Evolutionary conservation across 2,797 vertebrate genomes (phyloP).

Genomic region (Molossus alvarezi): DNA sequence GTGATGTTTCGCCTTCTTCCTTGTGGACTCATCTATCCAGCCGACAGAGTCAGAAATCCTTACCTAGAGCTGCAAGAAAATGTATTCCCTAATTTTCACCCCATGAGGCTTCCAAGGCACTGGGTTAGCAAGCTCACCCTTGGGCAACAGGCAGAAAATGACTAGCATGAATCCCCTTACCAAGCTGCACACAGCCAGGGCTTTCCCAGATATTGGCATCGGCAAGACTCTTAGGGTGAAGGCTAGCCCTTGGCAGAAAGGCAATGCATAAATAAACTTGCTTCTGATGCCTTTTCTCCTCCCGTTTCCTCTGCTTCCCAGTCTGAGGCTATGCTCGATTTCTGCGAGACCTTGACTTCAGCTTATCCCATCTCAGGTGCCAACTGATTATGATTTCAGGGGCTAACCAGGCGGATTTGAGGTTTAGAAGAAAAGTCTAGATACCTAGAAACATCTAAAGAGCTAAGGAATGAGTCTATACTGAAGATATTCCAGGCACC

Average conservation of each 20-base stretch:
- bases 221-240: neutral
- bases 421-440: conserved; percentile 12
- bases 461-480: neutral
- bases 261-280: neutral
- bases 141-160: neutral
- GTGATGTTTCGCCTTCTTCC: neutral
- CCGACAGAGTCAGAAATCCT: neutral
- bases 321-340: neutral
- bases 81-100: neutral
- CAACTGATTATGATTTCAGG: neutral
- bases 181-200: neutral
- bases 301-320: neutral
- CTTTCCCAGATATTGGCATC: neutral
- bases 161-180: neutral
- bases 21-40: neutral
- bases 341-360: neutral
- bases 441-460: neutral
- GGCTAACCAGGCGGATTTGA: neutral
- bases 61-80: conserved; percentile 9
- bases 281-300: neutral
- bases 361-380: neutral
- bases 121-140: neutral
- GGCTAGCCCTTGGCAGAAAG: neutral
- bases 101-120: neutral
- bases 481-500: neutral